Conservation (phyloP, 2,888 invertebrate species). For the Capitulum mitella region DNA sequence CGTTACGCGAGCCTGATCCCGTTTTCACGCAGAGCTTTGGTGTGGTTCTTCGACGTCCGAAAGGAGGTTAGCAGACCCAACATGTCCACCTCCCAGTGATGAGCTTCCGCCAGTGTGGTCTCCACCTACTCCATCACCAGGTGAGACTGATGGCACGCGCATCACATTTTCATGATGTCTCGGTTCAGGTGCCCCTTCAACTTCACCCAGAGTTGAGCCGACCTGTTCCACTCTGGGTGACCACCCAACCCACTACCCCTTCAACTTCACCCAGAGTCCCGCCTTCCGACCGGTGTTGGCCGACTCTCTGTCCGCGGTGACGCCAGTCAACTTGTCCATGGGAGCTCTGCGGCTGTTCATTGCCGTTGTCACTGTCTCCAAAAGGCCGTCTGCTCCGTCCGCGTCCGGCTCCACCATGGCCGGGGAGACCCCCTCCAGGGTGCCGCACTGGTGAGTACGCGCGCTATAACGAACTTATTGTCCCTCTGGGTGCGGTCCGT, state of each 20-base stretch:
- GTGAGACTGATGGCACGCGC: background rate
- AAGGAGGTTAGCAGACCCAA: background rate
- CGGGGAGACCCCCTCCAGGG: background rate
- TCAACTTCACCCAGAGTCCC: background rate
- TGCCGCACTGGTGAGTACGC: background rate
- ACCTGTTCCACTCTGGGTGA: too few species aligned
- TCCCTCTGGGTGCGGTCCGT: background rate
- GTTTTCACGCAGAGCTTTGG: background rate
- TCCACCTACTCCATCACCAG: background rate
- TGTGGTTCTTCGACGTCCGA: background rate
- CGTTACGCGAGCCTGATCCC: too few species aligned
- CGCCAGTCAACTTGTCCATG: background rate
- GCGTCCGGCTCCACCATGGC: background rate
- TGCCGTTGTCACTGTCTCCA: background rate
- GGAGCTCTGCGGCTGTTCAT: background rate
- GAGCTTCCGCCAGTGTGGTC: background rate
- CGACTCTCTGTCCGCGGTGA: background rate
- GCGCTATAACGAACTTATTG: background rate
- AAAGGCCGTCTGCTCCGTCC: background rate
- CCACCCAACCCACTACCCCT: too few species aligned
- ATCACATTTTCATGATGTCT: background rate
- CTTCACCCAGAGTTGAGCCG: too few species aligned
- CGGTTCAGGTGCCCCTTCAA: background rate
- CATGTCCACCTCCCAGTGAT: background rate
- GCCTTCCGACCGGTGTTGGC: background rate